Conservation (phyloP, 2,113 vertebrate species). For the Thunnus maccoyii region DNA sequence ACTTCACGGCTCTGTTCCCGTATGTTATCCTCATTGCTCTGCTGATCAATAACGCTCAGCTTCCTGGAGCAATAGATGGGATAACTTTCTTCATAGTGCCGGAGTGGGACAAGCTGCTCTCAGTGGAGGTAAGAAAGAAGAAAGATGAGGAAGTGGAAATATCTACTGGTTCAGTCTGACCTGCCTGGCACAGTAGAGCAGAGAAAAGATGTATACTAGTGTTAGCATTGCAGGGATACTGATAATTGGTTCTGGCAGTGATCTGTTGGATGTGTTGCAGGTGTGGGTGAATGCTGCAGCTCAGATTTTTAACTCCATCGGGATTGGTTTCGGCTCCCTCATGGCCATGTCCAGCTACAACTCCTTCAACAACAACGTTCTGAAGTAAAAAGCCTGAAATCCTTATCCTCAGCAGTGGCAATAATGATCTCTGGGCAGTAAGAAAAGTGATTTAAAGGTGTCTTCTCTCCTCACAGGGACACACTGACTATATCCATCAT, state of each 20-base stretch:
- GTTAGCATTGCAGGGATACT: no score
- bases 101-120: slow-evolving; percentile 79
- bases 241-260: background rate
- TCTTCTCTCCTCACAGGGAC: slow-evolving; percentile 74
- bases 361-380: slow-evolving; percentile 84
- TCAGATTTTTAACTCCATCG: slow-evolving; percentile 87
- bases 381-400: slow-evolving; percentile 76
- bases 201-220: background rate
- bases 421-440: background rate
- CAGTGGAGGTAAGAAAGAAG: slow-evolving; percentile 75
- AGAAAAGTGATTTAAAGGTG: background rate
- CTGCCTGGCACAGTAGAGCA: background rate
- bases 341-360: slow-evolving; percentile 87
- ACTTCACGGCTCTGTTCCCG: slow-evolving; percentile 85
- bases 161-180: background rate
- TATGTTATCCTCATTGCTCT: slow-evolving; percentile 84
- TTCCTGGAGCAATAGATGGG: slow-evolving; percentile 82
- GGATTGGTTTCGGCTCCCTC: slow-evolving; percentile 85
- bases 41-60: slow-evolving; percentile 85
- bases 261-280: slow-evolving; percentile 58
- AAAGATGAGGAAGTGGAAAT: slow-evolving; percentile 5
- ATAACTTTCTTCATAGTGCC: slow-evolving; percentile 85
- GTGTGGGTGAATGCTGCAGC: slow-evolving; percentile 87
- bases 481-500: slow-evolving; percentile 80
- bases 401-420: background rate